These are phyloP conservation scores for Heliangelus exortis DNA, from an alignment of 2,797 vertebrate genomes.

Conservation along the genomic window DNA sequence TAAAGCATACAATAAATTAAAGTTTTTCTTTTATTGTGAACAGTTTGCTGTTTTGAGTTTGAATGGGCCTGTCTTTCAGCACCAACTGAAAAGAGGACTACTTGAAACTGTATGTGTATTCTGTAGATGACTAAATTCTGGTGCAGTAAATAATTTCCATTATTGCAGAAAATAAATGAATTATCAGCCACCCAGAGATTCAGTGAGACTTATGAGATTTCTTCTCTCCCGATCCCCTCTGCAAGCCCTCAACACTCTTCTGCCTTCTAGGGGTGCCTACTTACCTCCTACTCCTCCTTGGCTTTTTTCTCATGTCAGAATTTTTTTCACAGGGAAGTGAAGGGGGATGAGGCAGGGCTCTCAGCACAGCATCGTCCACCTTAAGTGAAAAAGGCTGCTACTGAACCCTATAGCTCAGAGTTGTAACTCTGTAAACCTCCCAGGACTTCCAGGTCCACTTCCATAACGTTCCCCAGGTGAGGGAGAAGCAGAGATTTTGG, in stretches of 20 bases:
- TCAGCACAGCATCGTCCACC: neutral
- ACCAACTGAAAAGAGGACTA: neutral
- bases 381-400: neutral
- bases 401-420: neutral
- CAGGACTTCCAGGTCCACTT: neutral
- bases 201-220: accelerated
- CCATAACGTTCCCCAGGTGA: neutral
- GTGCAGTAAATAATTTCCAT: neutral
- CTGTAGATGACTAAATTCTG: neutral
- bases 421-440: accelerated
- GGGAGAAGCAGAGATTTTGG: neutral
- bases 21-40: neutral
- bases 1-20: neutral
- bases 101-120: neutral
- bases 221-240: neutral
- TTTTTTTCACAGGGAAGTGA: neutral
- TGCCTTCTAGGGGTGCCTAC: neutral
- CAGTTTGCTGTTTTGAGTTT: neutral
- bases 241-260: neutral
- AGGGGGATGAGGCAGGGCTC: neutral
- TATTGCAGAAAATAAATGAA: neutral
- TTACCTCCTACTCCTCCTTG: neutral
- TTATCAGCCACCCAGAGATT: neutral
- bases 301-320: neutral
- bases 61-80: neutral